Evolutionary conservation across 2,888 invertebrate genomes (phyloP).

Genomic region (Microdon myrmicae): DNA sequence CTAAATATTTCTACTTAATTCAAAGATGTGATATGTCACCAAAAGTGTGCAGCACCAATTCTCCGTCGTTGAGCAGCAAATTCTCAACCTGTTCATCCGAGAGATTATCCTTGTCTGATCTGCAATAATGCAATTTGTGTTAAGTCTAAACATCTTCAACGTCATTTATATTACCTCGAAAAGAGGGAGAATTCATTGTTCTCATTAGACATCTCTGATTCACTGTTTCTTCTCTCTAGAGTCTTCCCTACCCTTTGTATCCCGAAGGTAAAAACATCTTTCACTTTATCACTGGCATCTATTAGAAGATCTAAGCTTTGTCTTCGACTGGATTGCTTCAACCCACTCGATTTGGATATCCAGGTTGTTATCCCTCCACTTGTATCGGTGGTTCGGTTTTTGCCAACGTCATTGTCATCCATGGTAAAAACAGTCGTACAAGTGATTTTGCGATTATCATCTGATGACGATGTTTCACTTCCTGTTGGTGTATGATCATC

Average conservation of each 20-base stretch:
- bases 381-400: conserved; percentile 68
- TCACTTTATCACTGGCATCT: conserved; percentile 82
- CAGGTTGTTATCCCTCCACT: conserved; percentile 55
- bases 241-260: conserved; percentile 77
- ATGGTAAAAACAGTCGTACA: conserved; percentile 64
- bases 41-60: conserved; percentile 54
- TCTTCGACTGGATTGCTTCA: conserved; percentile 68
- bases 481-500: conserved; percentile 62
- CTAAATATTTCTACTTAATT: conserved; percentile 13
- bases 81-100: conserved; percentile 67
- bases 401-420: conserved; percentile 61
- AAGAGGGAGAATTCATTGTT: conserved; percentile 64
- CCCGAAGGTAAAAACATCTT: conserved; percentile 83
- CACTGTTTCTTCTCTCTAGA: conserved; percentile 78
- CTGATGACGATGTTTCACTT: conserved; percentile 63
- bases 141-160: not conserved
- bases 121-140: conserved; percentile 52
- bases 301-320: conserved; percentile 82
- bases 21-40: conserved; percentile 55
- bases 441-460: conserved; percentile 65
- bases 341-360: conserved; percentile 65
- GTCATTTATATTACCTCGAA: conserved; percentile 66
- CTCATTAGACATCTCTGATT: conserved; percentile 71
- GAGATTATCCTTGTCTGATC: conserved; percentile 65
- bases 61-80: conserved; percentile 63